Conservation (phyloP, 2,888 invertebrate species). For the Lumbricus terrestris region DNA sequence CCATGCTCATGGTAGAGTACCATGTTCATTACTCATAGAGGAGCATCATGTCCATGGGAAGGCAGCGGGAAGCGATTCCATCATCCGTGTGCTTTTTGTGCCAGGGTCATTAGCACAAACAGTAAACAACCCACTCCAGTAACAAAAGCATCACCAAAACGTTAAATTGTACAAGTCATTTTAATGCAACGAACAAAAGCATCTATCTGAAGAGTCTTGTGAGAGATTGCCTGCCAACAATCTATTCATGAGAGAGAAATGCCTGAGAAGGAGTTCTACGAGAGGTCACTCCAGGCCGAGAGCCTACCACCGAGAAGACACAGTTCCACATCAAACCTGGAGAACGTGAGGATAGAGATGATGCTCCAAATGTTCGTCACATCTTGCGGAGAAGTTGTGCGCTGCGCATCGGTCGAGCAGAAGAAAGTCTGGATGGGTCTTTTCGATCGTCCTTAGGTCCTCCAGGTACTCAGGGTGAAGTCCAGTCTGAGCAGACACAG, state of each 20-base stretch:
- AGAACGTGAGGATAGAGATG: conserved; percentile 73
- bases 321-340: conserved; percentile 59
- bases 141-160: too few species aligned
- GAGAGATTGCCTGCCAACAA: too few species aligned
- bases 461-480: conserved; percentile 68
- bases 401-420: conserved; percentile 58
- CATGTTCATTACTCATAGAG: too few species aligned
- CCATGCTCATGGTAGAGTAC: too few species aligned
- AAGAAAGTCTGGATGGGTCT: conserved; percentile 59
- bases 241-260: too few species aligned
- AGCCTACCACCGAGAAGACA: background rate
- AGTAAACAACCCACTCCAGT: too few species aligned
- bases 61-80: too few species aligned
- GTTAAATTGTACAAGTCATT: background rate
- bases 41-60: too few species aligned
- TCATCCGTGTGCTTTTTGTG: too few species aligned
- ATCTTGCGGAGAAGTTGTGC: conserved; percentile 22
- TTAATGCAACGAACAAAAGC: background rate
- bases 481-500: conserved; percentile 78
- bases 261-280: too few species aligned
- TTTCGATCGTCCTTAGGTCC: conserved; percentile 62
- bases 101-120: background rate
- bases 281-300: too few species aligned
- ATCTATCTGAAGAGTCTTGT: background rate
- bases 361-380: conserved; percentile 60